Conservation (phyloP, 2,797 vertebrate genomes). For the Furcifer pardalis region DNA sequence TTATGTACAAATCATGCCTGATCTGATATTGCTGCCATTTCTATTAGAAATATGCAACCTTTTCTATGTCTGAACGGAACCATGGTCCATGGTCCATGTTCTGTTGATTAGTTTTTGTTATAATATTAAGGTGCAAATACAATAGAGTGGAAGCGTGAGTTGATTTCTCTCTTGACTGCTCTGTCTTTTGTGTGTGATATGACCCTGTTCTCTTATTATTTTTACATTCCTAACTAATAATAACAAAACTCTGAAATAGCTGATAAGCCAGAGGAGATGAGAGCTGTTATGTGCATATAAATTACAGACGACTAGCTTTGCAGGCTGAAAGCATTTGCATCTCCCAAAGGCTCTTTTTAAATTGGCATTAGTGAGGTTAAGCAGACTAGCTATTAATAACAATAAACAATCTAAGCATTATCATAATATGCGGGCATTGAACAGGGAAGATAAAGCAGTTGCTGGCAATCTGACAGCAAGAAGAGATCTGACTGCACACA, state of each 20-base stretch:
- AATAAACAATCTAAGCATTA: neutral
- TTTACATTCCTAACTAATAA: neutral
- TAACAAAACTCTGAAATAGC: neutral
- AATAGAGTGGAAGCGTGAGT: neutral
- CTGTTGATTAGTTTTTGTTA: slow-evolving; percentile 1
- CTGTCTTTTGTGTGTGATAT: neutral
- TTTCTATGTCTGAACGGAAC: neutral
- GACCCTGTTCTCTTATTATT: neutral
- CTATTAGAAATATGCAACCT: neutral
- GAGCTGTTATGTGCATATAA: neutral
- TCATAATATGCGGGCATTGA: neutral
- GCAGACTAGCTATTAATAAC: neutral
- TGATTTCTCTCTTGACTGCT: slow-evolving; percentile 6
- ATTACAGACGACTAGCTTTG: neutral
- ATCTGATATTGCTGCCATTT: neutral
- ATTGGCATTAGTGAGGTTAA: neutral
- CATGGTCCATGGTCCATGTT: neutral
- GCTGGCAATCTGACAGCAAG: neutral
- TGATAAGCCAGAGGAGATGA: neutral
- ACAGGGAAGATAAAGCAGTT: neutral
- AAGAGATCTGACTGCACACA: neutral
- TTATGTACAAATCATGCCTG: neutral
- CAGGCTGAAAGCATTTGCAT: neutral
- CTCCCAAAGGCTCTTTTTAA: neutral
- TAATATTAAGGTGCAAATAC: neutral